Conservation (phyloP, 2,888 invertebrate species). For the Stictocephala bisonia region DNA sequence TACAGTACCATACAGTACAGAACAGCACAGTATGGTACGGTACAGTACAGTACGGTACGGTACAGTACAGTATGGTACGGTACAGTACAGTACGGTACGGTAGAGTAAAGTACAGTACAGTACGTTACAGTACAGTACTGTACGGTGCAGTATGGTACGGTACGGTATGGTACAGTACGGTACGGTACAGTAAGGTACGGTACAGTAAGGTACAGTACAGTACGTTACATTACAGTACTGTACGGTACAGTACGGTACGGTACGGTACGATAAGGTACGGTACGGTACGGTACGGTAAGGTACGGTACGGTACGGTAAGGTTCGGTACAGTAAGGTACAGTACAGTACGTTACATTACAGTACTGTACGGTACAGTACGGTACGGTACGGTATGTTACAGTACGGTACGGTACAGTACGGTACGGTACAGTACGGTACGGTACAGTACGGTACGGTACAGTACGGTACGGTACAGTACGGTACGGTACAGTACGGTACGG, state of each 20-base stretch:
- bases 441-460: not conserved
- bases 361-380: not conserved
- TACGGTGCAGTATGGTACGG: not conserved
- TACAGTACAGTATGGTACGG: not conserved
- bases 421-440: not conserved
- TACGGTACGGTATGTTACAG: not conserved
- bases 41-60: not conserved
- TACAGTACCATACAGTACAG: not conserved
- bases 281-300: not conserved
- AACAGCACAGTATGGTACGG: not conserved
- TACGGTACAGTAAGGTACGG: not conserved
- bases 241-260: not conserved
- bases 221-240: not conserved
- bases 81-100: not conserved
- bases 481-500: not conserved
- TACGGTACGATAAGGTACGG: not conserved
- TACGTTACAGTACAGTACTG: not conserved
- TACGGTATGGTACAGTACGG: not conserved
- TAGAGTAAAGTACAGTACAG: not conserved
- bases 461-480: not conserved
- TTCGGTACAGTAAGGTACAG: not conserved
- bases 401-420: not conserved
- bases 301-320: not conserved
- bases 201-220: not conserved
- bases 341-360: not conserved